Evolutionary conservation across 2,113 vertebrate species (phyloP), one percentile per base, ranked within the genome.

Genomic region (Carettochelys insculpta): DNA sequence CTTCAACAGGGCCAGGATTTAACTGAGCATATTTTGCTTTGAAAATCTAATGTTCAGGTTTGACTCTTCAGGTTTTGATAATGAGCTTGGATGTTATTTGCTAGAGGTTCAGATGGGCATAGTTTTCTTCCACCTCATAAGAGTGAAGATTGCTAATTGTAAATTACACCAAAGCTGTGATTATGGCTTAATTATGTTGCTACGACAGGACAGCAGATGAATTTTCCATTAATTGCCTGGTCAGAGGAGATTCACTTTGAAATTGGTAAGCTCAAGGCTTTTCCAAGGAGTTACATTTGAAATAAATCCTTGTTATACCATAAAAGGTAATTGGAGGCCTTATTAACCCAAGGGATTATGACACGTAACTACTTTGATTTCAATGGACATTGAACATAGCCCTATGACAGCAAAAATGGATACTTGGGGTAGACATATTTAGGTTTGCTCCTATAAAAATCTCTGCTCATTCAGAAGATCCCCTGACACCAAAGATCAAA

Each of bases 141-240:
- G 93, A 48, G 87, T 77, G 80, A 95, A 87, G 75, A 65, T 75
- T 92, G 91, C 90, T 96, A 94, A 95, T 95, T 93, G 86, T 96
- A 84, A 95, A 75, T 91, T 93, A 85, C 0, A 47, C 94, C 91
- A 90, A 87, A 95, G 95, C 56, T 95, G 90, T 93, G 92, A 96
- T 96, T 96, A 90, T 88, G 92, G 82, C 93, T 93, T 94, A 95
- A 95, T 86, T 87, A 84, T 96, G 75, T 85, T 94, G 86, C 83
- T 93, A 77, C 90, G 82, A 93, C 94, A 93, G 95, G 83, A 43
- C 87, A 82, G 89, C 94, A 86, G 88, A 93, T 58, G 84, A 83
- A 78, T 87, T 95, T 94, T 58, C 77, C 85, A n/a, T 71, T 93
- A 95, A 96, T 91, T 90, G 48, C 86, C 81, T 85, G 47, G 80